phyloP scores from a whole-genome alignment of 1,140 invertebrate species.

The Drosophila mayri region DNA sequence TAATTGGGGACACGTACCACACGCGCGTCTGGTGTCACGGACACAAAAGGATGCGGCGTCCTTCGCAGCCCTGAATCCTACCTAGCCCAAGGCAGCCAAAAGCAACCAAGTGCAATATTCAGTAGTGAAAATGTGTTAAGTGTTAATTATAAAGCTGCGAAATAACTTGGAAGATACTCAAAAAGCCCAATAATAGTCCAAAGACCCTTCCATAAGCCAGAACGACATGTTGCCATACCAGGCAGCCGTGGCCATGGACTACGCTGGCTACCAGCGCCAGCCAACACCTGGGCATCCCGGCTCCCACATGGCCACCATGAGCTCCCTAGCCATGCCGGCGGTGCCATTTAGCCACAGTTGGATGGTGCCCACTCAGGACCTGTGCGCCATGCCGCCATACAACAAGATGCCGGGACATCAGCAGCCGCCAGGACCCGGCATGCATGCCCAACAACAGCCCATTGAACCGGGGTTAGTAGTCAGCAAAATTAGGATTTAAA shows the following conservation, averaged over 20 bases:
- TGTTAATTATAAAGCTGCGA: slow-evolving; percentile 25
- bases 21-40: slow-evolving; percentile 54
- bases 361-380: slow-evolving; percentile 95
- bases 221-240: slow-evolving; percentile 93
- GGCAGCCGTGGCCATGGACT: slow-evolving; percentile 94
- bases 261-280: slow-evolving; percentile 92
- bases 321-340: slow-evolving; percentile 86
- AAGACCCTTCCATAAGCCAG: not conserved
- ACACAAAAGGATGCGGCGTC: slow-evolving; percentile 67
- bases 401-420: slow-evolving; percentile 89
- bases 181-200: not conserved
- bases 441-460: slow-evolving; percentile 89
- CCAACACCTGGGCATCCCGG: slow-evolving; percentile 87
- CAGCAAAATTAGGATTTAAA: slow-evolving; percentile 38
- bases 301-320: slow-evolving; percentile 86
- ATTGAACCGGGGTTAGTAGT: slow-evolving; percentile 95
- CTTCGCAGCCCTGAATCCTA: slow-evolving; percentile 35
- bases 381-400: slow-evolving; percentile 91
- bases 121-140: slow-evolving; percentile 53
- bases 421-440: slow-evolving; percentile 82
- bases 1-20: slow-evolving; percentile 78
- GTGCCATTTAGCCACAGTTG: slow-evolving; percentile 94
- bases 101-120: slow-evolving; percentile 62
- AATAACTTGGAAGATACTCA: slow-evolving; percentile 4
- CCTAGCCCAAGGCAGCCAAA: slow-evolving; percentile 9